Percentiles rank a stretch among this genome's conserved stretches.
phyloP scores from a whole-genome alignment of 2,797 vertebrate genomes.

The Hydrophis major region DNA sequence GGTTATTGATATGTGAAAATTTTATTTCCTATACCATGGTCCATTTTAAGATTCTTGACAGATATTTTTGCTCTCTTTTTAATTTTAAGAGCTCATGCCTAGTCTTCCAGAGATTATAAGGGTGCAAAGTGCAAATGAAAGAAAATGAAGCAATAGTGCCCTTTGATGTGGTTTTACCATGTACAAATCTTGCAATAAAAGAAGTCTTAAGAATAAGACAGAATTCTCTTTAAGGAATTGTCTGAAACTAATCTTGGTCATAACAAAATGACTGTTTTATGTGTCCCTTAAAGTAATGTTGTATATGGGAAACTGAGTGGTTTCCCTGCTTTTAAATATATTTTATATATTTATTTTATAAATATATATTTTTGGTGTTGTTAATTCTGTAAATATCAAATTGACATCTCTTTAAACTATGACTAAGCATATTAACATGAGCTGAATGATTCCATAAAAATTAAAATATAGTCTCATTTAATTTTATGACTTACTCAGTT shows the following conservation, averaged over 20 bases:
- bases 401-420: conserved; percentile 14
- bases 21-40: background rate
- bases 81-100: conserved; percentile 12
- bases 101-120: conserved; percentile 9
- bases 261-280: conserved; percentile 24
- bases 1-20: background rate
- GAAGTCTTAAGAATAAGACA: conserved; percentile 10
- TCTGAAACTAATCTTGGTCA: conserved; percentile 8
- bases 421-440: background rate
- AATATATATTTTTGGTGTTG: conserved; percentile 7
- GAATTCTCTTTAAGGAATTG: background rate
- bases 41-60: conserved; percentile 13
- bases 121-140: conserved; percentile 32
- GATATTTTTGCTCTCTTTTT: conserved; percentile 6
- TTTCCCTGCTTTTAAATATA: background rate
- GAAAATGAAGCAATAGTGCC: conserved; percentile 23
- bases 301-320: background rate
- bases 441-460: background rate
- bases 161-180: conserved; percentile 6
- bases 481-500: conserved; percentile 5
- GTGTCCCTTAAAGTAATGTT: background rate
- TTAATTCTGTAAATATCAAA: conserved; percentile 20
- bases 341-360: background rate
- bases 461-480: conserved; percentile 8
- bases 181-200: conserved; percentile 21